phyloP scores from a whole-genome alignment of 2,888 invertebrate species.

The Zelleria hepariella region DNA sequence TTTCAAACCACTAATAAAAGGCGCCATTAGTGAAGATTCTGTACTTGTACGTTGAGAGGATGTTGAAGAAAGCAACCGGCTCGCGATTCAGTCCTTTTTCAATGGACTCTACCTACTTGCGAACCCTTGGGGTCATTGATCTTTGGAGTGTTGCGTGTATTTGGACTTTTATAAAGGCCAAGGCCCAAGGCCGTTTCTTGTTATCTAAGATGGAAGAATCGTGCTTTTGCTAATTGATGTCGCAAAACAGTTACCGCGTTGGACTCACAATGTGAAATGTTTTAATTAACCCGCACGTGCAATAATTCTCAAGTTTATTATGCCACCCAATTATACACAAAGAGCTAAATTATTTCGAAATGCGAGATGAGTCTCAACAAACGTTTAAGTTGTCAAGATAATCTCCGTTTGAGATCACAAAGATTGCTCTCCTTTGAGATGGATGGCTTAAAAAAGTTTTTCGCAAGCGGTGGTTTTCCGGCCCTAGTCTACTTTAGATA shows the following conservation, averaged over 20 bases:
- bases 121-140: neutral
- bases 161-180: neutral
- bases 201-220: neutral
- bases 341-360: neutral
- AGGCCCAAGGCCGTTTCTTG: neutral
- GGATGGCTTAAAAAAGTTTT: neutral
- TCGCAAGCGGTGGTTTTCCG: neutral
- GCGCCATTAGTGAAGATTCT: neutral
- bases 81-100: neutral
- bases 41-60: neutral
- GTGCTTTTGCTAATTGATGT: neutral
- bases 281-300: neutral
- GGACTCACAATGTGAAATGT: neutral
- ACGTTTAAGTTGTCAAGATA: conserved; percentile 27
- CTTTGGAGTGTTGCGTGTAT: neutral
- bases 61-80: neutral
- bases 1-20: neutral
- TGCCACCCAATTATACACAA: neutral
- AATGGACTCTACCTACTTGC: neutral
- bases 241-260: neutral
- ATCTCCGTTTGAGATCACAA: neutral
- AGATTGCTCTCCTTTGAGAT: neutral
- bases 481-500: neutral
- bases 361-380: neutral
- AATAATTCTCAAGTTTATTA: neutral